A percentile compares a stretch with the other conserved stretches of the same genome.
Evolutionary conservation across 2,113 vertebrate genomes (phyloP).

Genomic region (Lampris incognitus): DNA sequence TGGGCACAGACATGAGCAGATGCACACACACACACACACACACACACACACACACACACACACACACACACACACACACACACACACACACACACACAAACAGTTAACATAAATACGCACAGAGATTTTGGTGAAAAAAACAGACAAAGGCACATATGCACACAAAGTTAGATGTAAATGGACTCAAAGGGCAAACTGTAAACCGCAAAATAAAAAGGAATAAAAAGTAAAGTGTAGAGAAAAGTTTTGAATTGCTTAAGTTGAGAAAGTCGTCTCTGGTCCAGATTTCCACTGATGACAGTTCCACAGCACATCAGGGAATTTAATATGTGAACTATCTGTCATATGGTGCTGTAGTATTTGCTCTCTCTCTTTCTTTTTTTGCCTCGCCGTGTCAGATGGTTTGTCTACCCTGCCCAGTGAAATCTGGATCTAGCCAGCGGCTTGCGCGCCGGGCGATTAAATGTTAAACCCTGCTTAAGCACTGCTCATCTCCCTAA

Average conservation of each 20-base stretch:
- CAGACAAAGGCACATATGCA: neutral
- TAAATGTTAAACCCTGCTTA: constrained; percentile 73
- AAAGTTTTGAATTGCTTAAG: too few species aligned
- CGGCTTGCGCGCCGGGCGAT: constrained; percentile 47
- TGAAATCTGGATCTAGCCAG: constrained; percentile 49
- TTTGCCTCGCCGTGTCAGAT: constrained; percentile 1
- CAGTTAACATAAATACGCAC: neutral
- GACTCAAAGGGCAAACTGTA: neutral
- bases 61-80: neutral
- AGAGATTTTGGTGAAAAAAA: too few species aligned
- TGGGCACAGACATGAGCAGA: neutral
- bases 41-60: neutral
- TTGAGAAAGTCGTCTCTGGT: too few species aligned
- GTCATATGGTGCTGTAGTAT: neutral
- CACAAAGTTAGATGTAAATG: neutral
- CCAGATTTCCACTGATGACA: too few species aligned
- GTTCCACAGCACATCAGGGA: too few species aligned
- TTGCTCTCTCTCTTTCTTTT: neutral
- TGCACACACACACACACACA: constrained; percentile 10
- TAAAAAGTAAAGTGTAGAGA: too few species aligned
- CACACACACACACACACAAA: constrained; percentile 21
- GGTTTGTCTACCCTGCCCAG: constrained; percentile 15
- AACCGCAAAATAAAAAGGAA: neutral
- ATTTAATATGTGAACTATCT: neutral
- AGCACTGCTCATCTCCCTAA: constrained; percentile 79